Evolutionary conservation across 1,140 invertebrate species (phyloP).

Genomic region (Wiebesia pumilae): DNA sequence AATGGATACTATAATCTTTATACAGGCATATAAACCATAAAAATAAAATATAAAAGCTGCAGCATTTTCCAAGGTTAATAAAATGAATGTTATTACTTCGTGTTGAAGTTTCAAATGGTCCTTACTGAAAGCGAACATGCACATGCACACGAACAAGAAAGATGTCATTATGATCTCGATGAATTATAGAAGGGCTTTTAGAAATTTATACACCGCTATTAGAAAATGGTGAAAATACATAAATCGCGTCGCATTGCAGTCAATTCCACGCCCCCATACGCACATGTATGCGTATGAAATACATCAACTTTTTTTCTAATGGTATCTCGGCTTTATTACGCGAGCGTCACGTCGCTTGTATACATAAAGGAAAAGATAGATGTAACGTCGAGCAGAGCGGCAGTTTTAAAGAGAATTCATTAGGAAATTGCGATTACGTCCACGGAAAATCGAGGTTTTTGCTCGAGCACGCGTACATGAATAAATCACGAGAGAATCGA

Average conservation of each 20-base stretch:
- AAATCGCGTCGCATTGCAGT: neutral
- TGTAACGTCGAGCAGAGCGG: neutral
- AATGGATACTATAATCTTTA: slow-evolving; percentile 42
- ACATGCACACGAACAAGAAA: neutral
- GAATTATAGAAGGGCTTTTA: slow-evolving; percentile 41
- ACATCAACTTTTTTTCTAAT: slow-evolving; percentile 33
- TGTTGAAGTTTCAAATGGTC: slow-evolving; percentile 51
- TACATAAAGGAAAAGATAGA: slow-evolving; percentile 15
- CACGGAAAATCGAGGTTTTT: slow-evolving; percentile 19
- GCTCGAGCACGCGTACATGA: neutral
- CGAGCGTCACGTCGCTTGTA: slow-evolving; percentile 12
- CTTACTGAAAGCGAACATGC: slow-evolving; percentile 7
- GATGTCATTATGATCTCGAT: neutral
- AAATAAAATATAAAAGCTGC: slow-evolving; percentile 38
- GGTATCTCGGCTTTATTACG: slow-evolving; percentile 44
- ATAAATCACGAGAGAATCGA: slow-evolving; percentile 28
- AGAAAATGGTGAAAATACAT: slow-evolving; percentile 44
- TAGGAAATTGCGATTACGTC: slow-evolving; percentile 43
- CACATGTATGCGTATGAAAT: neutral
- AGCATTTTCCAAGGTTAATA: slow-evolving; percentile 49
- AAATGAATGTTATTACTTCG: slow-evolving; percentile 52
- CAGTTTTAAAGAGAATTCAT: slow-evolving; percentile 32
- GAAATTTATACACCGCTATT: slow-evolving; percentile 44
- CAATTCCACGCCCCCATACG: neutral
- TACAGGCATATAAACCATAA: slow-evolving; percentile 35